Evolutionary conservation across 2,113 vertebrate species (phyloP).

Genomic region (Psilopsiagon aymara): DNA sequence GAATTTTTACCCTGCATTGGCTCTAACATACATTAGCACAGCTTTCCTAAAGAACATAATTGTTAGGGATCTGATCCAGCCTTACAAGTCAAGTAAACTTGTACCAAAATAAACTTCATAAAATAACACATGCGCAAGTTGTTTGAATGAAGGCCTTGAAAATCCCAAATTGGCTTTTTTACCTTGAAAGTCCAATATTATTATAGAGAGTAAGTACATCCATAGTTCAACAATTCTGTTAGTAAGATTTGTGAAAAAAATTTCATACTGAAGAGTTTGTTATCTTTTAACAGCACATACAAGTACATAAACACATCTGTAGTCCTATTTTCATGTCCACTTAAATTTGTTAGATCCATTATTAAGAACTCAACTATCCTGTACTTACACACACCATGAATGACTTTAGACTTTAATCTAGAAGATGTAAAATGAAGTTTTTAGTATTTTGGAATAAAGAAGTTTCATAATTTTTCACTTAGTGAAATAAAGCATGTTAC

Average conservation of each 20-base stretch:
- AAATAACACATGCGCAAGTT: not conserved
- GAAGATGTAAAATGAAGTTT: not conserved
- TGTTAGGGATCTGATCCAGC: not conserved
- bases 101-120: not conserved
- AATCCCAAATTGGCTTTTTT: not conserved
- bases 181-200: not conserved
- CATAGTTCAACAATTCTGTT: not conserved
- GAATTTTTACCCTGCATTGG: not conserved
- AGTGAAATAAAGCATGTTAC: not conserved
- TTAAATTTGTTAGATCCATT: not conserved
- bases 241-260: not conserved
- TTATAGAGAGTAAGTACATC: not conserved
- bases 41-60: not conserved
- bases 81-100: not conserved
- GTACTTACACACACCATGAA: not conserved
- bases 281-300: not conserved
- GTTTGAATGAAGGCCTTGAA: not conserved
- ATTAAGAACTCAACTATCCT: not conserved
- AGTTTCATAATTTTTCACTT: not conserved
- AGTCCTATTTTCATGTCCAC: not conserved
- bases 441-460: not conserved
- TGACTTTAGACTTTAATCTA: not conserved
- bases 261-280: not conserved
- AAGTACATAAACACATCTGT: not conserved
- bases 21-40: not conserved